Evolutionary conservation across 2,888 invertebrate genomes (phyloP), one percentile per base, ranked within the genome.

Genomic region (Harpalus rubripes): DNA sequence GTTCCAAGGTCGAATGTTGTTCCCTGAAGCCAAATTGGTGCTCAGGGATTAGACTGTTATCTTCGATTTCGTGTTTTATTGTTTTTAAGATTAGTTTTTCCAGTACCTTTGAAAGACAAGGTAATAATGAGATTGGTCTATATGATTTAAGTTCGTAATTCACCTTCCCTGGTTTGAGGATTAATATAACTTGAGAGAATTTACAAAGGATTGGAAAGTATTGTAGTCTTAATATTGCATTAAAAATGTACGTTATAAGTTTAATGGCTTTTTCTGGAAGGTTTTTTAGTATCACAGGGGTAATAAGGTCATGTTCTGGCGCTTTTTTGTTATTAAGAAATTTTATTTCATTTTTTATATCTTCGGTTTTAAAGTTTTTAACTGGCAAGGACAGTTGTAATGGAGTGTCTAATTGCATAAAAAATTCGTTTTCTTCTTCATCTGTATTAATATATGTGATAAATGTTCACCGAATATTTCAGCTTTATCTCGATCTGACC

Each of bases 71-170:
- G 61, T 18, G 18, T 5, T 85, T 84, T 3, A 87, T 52, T 80
- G 82, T 81, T 22, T 32, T 56, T 8, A 86, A 65, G 3, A 87
- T 15, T 79, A 87, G n/a, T 86, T 86, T 87, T 72, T 87, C 87
- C 15, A 87, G 85, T 15, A 87, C 1, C 72, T 87, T 87, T 0
- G 85, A 87, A 1, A 88, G 16, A 7, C 85, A 80, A 61, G 87
- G 82, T n/a, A 88, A 59, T 18, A 88, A 52, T 18, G 84, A 86
- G 61, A 88, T 88, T 3, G 87, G 86, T 63, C 82, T 56, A 39
- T 87, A 86, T 7, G 83, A 87, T 7, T 82, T 83, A 39, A 81
- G 52, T 59, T 86, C 81, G 22, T 84, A 72, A 6, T 79, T 72
- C 52, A 56, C 68, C 85, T 87, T 88, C 2, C 85, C 85, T 26